Evolutionary conservation across 2,888 invertebrate species (phyloP).

Genomic region (Xiphydria camelus): DNA sequence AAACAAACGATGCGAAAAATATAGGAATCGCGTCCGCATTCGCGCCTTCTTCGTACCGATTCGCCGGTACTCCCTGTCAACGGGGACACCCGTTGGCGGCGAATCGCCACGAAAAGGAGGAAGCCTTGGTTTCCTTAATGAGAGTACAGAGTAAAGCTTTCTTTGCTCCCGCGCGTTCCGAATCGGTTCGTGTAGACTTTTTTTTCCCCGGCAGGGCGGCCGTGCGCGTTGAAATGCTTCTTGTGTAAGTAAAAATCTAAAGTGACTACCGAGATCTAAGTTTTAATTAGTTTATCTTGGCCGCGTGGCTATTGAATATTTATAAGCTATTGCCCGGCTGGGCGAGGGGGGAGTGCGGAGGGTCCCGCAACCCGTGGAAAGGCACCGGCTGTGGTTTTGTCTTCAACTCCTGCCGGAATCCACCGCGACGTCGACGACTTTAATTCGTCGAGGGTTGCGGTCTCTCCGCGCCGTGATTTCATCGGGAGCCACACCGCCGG

Average conservation of each 20-base stretch:
- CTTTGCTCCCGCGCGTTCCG: slow-evolving; percentile 46
- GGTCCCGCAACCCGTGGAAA: background rate
- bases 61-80: background rate
- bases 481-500: background rate
- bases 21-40: too few relatives aligned
- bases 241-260: slow-evolving; percentile 59
- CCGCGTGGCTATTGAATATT: slow-evolving; percentile 59
- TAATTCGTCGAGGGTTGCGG: background rate
- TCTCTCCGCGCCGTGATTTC: background rate
- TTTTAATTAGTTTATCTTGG: slow-evolving; percentile 60
- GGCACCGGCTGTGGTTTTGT: slow-evolving; percentile 4
- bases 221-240: slow-evolving; percentile 56
- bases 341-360: slow-evolving; percentile 19
- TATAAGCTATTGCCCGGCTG: slow-evolving; percentile 48
- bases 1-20: too few relatives aligned
- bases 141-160: slow-evolving; percentile 58
- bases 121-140: slow-evolving; percentile 53
- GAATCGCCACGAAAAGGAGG: slow-evolving; percentile 21
- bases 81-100: background rate
- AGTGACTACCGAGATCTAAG: slow-evolving; percentile 59
- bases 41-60: slow-evolving; percentile 22
- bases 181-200: slow-evolving; percentile 49
- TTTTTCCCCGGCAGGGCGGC: slow-evolving; percentile 38
- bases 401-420: background rate
- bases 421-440: background rate